Percentiles rank a stretch among this genome's conserved stretches.
phyloP scores from a whole-genome alignment of 2,113 vertebrate species.

The Trichechus manatus region DNA sequence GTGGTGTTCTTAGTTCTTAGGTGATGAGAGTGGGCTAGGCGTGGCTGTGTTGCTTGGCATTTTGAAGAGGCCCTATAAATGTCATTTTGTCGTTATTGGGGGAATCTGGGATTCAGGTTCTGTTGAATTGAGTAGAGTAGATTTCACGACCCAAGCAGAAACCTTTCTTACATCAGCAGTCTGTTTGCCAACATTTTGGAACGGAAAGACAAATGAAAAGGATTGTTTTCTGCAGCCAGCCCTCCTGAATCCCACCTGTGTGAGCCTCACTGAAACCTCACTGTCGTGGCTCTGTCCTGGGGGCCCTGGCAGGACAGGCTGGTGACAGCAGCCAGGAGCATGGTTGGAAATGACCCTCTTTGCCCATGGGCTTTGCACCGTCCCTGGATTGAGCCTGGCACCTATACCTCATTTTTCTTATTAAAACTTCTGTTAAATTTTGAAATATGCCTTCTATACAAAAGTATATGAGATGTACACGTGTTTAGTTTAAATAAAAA shows the following conservation, averaged over 20 bases:
- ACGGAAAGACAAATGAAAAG: not conserved
- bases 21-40: not conserved
- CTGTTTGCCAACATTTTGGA: not conserved
- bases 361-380: not conserved
- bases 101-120: not conserved
- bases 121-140: not conserved
- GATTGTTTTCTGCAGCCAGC: not conserved
- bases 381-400: not conserved
- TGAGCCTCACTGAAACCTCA: not conserved
- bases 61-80: not conserved
- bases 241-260: fast-evolving
- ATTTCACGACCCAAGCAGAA: not conserved
- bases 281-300: not conserved
- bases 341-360: fast-evolving
- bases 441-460: not conserved
- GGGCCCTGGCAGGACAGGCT: not conserved
- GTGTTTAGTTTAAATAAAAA: not conserved
- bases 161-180: not conserved
- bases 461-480: not conserved
- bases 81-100: not conserved
- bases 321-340: fast-evolving
- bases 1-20: not conserved
- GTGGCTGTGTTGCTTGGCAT: not conserved
- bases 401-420: not conserved
- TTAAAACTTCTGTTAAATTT: not conserved